A percentile compares a stretch with the other conserved stretches of the same genome.
phyloP scores from a whole-genome alignment of 2,797 vertebrate genomes.

The Poecilia velifera region DNA sequence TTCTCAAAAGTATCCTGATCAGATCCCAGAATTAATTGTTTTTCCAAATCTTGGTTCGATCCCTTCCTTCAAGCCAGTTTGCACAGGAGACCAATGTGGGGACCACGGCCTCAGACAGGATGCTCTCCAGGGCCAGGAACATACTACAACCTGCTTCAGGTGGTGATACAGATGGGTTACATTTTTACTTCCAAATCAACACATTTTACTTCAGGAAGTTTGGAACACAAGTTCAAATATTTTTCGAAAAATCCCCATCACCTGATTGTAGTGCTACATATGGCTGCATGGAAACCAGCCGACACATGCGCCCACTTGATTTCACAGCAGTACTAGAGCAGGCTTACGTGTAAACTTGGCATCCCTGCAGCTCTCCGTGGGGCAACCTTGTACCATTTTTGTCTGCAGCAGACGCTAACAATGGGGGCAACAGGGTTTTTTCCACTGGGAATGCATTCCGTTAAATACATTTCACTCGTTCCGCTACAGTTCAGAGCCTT shows the following conservation, averaged over 20 bases:
- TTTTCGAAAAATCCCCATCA: not conserved
- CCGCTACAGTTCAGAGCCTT: conserved; percentile 25
- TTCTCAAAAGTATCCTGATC: not conserved
- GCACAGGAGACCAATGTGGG: not conserved
- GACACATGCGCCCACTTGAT: not conserved
- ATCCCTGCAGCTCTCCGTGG: conserved; percentile 4
- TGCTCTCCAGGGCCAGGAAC: not conserved
- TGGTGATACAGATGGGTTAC: not conserved
- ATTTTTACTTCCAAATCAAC: not conserved
- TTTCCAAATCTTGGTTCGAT: not conserved
- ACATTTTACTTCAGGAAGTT: not conserved
- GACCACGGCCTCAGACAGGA: not conserved
- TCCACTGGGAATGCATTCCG: conserved; percentile 33
- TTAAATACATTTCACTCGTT: conserved; percentile 44
- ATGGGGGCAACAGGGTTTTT: conserved; percentile 16
- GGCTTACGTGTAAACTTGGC: not conserved
- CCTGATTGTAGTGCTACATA: not conserved
- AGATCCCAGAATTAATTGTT: not conserved
- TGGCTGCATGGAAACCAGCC: conserved; percentile 1
- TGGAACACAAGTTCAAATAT: not conserved
- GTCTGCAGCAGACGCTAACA: conserved; percentile 15
- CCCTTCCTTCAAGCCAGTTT: not conserved
- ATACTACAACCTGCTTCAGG: not conserved
- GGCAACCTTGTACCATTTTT: conserved; percentile 2
- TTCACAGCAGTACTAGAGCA: conserved; percentile 13